These are phyloP conservation scores for Muscicapa striata DNA, from an alignment of 2,797 vertebrate species.

Conservation along the genomic window DNA sequence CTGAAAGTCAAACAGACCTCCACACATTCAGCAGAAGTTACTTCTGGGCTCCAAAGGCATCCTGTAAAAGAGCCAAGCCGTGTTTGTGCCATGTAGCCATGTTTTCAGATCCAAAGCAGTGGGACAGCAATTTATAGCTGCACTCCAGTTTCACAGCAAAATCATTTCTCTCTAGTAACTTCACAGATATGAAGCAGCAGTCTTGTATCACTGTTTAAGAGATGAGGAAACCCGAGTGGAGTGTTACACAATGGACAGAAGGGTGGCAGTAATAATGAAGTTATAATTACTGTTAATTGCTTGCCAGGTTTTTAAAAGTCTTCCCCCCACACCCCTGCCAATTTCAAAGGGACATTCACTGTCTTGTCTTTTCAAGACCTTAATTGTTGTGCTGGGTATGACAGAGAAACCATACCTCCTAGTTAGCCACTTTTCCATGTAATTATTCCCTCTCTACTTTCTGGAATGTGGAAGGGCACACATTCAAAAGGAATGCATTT, in stretches of 20 bases:
- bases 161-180: neutral
- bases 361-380: neutral
- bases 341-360: neutral
- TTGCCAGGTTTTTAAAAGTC: neutral
- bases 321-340: too few relatives aligned
- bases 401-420: slow-evolving; percentile 51
- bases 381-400: neutral
- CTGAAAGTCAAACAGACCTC: neutral
- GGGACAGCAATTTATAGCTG: neutral
- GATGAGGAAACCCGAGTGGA: neutral
- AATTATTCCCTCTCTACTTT: slow-evolving; percentile 64
- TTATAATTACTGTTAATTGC: neutral
- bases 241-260: neutral
- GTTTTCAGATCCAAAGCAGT: neutral
- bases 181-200: neutral
- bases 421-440: slow-evolving; percentile 42
- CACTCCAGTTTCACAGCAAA: neutral
- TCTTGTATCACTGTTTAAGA: neutral
- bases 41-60: neutral
- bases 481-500: slow-evolving; percentile 58
- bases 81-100: neutral
- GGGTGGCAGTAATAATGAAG: neutral
- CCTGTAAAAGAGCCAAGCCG: neutral
- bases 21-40: neutral
- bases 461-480: neutral